Percentiles rank a stretch among this genome's conserved stretches.
These are phyloP conservation scores for Itoplectis maculator DNA, from an alignment of 2,888 invertebrate species.

Conservation along the genomic window DNA sequence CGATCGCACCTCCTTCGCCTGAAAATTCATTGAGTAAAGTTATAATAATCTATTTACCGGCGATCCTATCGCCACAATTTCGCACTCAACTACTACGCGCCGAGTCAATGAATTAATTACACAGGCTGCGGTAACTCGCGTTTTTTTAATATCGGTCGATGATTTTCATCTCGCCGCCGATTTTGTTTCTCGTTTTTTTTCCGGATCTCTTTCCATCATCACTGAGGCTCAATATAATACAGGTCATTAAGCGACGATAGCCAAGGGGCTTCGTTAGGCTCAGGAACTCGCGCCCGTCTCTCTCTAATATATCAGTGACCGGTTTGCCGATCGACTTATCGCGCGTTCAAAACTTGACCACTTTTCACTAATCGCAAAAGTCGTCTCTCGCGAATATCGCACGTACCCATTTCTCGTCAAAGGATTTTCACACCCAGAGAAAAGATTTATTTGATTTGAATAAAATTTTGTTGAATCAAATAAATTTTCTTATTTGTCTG, in stretches of 20 bases:
- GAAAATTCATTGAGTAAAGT: neutral
- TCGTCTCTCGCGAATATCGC: conserved; percentile 59
- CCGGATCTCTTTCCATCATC: conserved; percentile 1
- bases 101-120: neutral
- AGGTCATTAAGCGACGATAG: conserved; percentile 60
- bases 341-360: conserved; percentile 32
- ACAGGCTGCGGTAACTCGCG: neutral
- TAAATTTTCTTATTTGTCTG: too few relatives aligned
- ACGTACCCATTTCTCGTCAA: too few relatives aligned
- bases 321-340: conserved; percentile 68
- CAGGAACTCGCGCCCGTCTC: neutral
- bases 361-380: conserved; percentile 20
- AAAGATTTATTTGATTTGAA: too few relatives aligned
- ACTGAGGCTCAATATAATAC: conserved; percentile 40
- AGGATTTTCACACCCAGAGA: too few relatives aligned
- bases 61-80: neutral
- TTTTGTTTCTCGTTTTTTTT: too few relatives aligned
- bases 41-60: conserved; percentile 2
- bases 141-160: neutral
- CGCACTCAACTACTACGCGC: neutral
- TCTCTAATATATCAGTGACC: conserved; percentile 64
- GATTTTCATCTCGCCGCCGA: neutral
- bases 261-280: conserved; percentile 9
- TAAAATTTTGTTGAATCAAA: too few relatives aligned
- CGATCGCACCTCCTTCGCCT: neutral